These are phyloP conservation scores for Dryobotodes eremita DNA, from an alignment of 2,888 invertebrate genomes.

Conservation along the genomic window DNA sequence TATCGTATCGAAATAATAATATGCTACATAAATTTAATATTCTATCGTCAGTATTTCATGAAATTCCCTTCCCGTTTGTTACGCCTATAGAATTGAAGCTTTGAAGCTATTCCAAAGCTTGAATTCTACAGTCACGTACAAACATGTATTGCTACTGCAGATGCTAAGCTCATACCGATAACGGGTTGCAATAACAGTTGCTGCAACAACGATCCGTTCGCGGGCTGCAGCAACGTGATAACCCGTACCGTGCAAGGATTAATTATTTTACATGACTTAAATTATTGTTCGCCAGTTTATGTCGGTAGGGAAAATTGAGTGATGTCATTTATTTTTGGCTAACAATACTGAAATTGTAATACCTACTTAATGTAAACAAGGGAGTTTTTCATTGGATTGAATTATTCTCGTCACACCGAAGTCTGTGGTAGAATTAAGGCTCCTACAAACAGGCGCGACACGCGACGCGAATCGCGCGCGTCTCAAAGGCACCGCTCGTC, in stretches of 20 bases:
- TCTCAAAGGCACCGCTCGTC: no score
- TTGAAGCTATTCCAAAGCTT: background rate
- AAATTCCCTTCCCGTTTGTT: slow-evolving; percentile 19
- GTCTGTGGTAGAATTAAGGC: background rate
- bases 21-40: slow-evolving; percentile 11
- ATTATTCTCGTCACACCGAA: background rate
- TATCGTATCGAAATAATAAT: background rate
- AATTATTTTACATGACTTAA: slow-evolving; percentile 11
- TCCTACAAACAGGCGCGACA: no score
- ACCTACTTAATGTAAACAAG: background rate
- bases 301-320: background rate
- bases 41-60: slow-evolving; percentile 22
- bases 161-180: slow-evolving; percentile 26
- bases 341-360: background rate
- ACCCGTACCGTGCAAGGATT: background rate
- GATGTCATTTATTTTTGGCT: background rate
- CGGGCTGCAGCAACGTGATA: slow-evolving; percentile 36
- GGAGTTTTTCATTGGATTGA: background rate
- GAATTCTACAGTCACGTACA: slow-evolving; percentile 10
- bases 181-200: slow-evolving; percentile 43
- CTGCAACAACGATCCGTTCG: slow-evolving; percentile 22
- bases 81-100: background rate
- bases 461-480: no score
- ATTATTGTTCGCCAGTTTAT: slow-evolving; percentile 7
- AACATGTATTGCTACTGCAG: background rate